These are phyloP conservation scores for Lagocephalus sceleratus DNA, from an alignment of 2,797 vertebrate species.

Conservation along the genomic window DNA sequence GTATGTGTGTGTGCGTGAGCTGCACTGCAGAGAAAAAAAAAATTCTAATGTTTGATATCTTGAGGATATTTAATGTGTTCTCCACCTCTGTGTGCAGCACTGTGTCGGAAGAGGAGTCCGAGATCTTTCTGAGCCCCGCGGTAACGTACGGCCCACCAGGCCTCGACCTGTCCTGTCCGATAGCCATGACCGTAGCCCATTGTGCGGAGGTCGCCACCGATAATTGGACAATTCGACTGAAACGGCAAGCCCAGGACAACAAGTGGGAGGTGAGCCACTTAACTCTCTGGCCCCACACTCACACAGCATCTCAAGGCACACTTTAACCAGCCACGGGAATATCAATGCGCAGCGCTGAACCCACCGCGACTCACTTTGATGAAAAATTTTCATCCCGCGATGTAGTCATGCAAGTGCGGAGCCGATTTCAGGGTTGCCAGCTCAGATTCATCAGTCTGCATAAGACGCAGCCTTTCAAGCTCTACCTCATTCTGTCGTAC, in stretches of 20 bases:
- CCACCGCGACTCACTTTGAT: slow-evolving; percentile 33
- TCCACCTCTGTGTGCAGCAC: slow-evolving; percentile 35
- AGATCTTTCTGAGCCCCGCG: slow-evolving; percentile 86
- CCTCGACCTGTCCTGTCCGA: slow-evolving; percentile 80
- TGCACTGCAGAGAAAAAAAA: too few relatives aligned
- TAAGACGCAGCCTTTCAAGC: slow-evolving; percentile 39
- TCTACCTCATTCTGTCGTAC: slow-evolving; percentile 36
- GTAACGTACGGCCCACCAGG: slow-evolving; percentile 88
- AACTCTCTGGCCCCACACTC: neutral
- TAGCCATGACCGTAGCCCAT: slow-evolving; percentile 88
- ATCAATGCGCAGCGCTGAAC: slow-evolving; percentile 33
- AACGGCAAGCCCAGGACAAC: slow-evolving; percentile 81
- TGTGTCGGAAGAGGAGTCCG: slow-evolving; percentile 79
- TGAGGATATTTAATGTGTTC: slow-evolving; percentile 1
- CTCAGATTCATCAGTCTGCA: slow-evolving; percentile 47
- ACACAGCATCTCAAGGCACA: slow-evolving; percentile 11
- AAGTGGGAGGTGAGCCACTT: slow-evolving; percentile 88
- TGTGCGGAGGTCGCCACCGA: slow-evolving; percentile 82
- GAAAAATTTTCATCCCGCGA: slow-evolving; percentile 35
- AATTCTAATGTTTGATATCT: slow-evolving; percentile 1
- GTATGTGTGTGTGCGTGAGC: too few relatives aligned
- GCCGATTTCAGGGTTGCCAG: slow-evolving; percentile 56
- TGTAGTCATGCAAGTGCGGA: slow-evolving; percentile 36
- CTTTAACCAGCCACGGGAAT: slow-evolving; percentile 12
- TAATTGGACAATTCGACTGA: slow-evolving; percentile 87